Conservation (phyloP, 2,113 vertebrate genomes). For the Corydoras maculifer region DNA sequence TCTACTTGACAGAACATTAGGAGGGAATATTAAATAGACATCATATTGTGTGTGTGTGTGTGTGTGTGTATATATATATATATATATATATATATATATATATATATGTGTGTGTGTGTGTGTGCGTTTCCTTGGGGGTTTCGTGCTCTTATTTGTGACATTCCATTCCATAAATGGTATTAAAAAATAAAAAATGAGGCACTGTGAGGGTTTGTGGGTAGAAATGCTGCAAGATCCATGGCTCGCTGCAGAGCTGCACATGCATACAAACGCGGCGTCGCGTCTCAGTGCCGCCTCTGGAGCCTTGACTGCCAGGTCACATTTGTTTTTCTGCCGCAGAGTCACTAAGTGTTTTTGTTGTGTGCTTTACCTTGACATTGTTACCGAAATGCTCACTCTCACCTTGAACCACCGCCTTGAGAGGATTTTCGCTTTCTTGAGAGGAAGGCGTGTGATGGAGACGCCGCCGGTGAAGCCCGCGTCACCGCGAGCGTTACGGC, state of each 20-base stretch:
- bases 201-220: constrained; percentile 7
- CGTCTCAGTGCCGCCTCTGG: not conserved
- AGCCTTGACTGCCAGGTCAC: too few species aligned
- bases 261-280: not conserved
- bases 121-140: not conserved
- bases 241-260: not conserved
- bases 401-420: too few species aligned
- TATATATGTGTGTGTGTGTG: constrained; percentile 13
- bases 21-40: not conserved
- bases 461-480: too few species aligned
- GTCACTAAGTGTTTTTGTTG: not conserved
- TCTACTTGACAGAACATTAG: too few species aligned
- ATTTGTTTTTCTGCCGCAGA: not conserved
- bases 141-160: constrained; percentile 7
- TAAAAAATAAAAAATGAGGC: not conserved
- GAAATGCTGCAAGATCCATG: not conserved
- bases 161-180: not conserved
- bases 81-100: not conserved
- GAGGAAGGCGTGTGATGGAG: too few species aligned
- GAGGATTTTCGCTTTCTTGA: too few species aligned
- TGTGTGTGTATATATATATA: too few species aligned
- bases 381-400: too few species aligned
- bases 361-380: not conserved
- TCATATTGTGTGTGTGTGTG: constrained; percentile 11
- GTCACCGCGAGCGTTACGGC: too few species aligned